Percentiles rank a stretch among this genome's conserved stretches.
Evolutionary conservation across 2,797 vertebrate species (phyloP).

Genomic region (Microctenopoma lineatum): DNA sequence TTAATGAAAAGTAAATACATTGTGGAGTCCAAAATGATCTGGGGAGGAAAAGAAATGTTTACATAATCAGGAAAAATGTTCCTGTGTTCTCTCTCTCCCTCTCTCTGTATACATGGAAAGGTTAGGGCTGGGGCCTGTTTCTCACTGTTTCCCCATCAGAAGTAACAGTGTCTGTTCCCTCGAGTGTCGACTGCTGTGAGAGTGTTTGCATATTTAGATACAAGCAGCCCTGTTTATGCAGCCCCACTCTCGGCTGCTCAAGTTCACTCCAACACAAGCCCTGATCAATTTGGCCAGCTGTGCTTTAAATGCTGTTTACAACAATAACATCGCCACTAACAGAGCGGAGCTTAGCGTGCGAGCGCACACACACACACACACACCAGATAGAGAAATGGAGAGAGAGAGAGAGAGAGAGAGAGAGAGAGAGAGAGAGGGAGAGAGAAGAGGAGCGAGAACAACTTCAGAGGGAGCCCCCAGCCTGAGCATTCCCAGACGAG

Average conservation of each 20-base stretch:
- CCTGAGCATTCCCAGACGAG: slow-evolving; percentile 83
- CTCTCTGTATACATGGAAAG: slow-evolving; percentile 87
- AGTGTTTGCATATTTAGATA: slow-evolving; percentile 96
- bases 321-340: slow-evolving; percentile 89
- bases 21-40: slow-evolving; percentile 87
- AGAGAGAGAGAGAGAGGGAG: slow-evolving; percentile 18
- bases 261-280: slow-evolving; percentile 89
- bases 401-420: not conserved
- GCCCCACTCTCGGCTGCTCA: slow-evolving; percentile 88
- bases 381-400: slow-evolving; percentile 4
- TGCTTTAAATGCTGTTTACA: slow-evolving; percentile 93
- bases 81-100: slow-evolving; percentile 66
- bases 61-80: slow-evolving; percentile 88
- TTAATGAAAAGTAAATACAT: slow-evolving; percentile 98
- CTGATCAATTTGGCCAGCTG: slow-evolving; percentile 96
- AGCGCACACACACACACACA: slow-evolving; percentile 20
- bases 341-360: slow-evolving; percentile 60
- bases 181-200: slow-evolving; percentile 85
- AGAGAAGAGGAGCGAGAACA: slow-evolving; percentile 54
- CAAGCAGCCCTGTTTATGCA: slow-evolving; percentile 90
- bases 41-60: slow-evolving; percentile 93
- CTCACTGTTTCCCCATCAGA: slow-evolving; percentile 88
- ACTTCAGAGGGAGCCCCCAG: slow-evolving; percentile 88
- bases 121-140: slow-evolving; percentile 88
- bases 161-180: slow-evolving; percentile 91